Evolutionary conservation across 1,140 invertebrate species (phyloP), one percentile per base, ranked within the genome.

Genomic region (Bombyx mori): DNA sequence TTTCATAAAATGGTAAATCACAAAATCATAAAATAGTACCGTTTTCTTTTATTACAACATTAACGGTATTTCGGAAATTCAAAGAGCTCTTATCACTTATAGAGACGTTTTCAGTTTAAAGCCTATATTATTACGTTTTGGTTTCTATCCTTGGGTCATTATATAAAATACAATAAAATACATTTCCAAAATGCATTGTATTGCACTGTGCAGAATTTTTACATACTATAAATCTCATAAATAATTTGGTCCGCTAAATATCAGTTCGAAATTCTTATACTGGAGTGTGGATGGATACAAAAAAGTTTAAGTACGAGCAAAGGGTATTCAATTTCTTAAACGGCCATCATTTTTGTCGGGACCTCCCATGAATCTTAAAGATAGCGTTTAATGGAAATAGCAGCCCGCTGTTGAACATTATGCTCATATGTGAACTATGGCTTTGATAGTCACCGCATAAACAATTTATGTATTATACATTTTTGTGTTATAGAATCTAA

Each of bases 301-400:
- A 46, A 51, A 63, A 70, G 61, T 62, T 18, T 18, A 63, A 66
- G 61, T 62, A 68, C 63, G 64, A 70, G 61, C 67, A 71, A 70
- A 69, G 73, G 71, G 58, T 74, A 76, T 76, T 74, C 75, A 78
- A 75, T 79, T 79, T 77, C 72, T 75, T 70, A 72, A 75, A 74
- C 71, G 68, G 73, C 73, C 65, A 71, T 74, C 67, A 73, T 79
- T 77, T 77, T 75, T 75, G 67, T 45, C 68, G 64, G 66, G 60
- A 51, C 60, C 56, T 57, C 68, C 71, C 73, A 77, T 79, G 71
- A 74, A 77, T 79, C 77, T 77, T 71, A 54, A 65, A 73, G 77
- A 79, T 79, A 77, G 65, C 64, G 66, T 75, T 73, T 79, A 75
- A 79, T 79, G 71, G 72, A 68, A 76, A 75, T 75, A 77, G 71